Conservation (phyloP, 2,888 invertebrate genomes). For the Drosophila anomalata region DNA sequence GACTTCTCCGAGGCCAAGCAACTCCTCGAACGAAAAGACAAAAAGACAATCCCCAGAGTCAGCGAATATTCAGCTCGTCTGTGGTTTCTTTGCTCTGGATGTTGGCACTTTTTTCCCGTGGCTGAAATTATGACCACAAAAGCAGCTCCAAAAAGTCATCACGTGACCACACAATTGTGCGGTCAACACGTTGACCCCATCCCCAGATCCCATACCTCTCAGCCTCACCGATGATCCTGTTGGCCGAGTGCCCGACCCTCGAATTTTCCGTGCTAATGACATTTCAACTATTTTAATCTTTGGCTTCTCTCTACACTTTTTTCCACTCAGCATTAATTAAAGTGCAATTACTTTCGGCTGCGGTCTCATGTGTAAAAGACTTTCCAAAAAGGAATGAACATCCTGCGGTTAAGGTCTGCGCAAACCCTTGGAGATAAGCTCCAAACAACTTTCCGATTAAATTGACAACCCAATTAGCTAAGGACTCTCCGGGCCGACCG, state of each 20-base stretch:
- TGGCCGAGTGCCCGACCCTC: conserved; percentile 22
- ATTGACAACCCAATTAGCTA: conserved; percentile 47
- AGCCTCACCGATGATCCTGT: conserved; percentile 31
- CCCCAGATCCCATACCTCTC: conserved; percentile 8
- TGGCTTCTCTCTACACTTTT: conserved; percentile 10
- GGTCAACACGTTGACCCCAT: conserved; percentile 51
- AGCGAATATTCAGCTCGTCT: conserved; percentile 26
- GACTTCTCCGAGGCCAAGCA: conserved; percentile 15
- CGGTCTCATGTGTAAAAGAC: conserved; percentile 10
- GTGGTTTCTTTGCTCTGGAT: conserved; percentile 19
- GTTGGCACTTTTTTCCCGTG: conserved; percentile 6
- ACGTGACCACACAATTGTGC: conserved; percentile 66
- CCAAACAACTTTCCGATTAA: conserved; percentile 37
- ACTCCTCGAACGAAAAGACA: conserved; percentile 26
- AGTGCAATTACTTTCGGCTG: conserved; percentile 40
- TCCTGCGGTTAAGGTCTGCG: neutral
- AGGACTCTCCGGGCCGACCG: conserved; percentile 36
- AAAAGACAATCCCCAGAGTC: conserved; percentile 29
- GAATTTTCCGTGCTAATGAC: conserved; percentile 57
- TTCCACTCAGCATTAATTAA: conserved; percentile 36
- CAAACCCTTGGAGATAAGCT: conserved; percentile 16
- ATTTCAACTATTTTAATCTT: conserved; percentile 62
- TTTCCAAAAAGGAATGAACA: neutral
- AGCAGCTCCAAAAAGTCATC: conserved; percentile 58
- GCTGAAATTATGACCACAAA: conserved; percentile 47